A percentile compares a stretch with the other conserved stretches of the same genome.
phyloP scores from a whole-genome alignment of 92 coral and sea anemone genomes.

The Parazoanthus darwini region DNA sequence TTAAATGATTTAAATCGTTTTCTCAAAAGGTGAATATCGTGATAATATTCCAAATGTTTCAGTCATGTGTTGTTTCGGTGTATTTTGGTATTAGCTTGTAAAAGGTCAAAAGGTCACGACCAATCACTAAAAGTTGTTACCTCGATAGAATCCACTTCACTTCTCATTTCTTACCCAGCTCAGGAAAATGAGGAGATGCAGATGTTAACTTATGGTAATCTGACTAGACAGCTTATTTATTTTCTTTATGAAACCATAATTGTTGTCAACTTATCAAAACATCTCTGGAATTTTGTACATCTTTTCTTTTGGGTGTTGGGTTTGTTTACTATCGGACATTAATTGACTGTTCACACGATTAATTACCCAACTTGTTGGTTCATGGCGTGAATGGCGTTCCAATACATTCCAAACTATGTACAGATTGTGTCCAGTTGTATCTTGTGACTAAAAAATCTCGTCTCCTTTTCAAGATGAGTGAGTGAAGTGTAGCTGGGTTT shows the following conservation, averaged over 20 bases:
- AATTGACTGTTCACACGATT: not conserved
- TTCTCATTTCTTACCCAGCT: not conserved
- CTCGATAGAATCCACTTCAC: not conserved
- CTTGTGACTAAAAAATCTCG: not conserved
- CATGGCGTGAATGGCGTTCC: not conserved
- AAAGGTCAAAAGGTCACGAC: constrained; percentile 34
- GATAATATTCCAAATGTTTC: constrained; percentile 13
- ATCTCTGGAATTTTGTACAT: not conserved
- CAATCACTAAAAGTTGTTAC: not conserved
- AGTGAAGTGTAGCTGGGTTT: not conserved
- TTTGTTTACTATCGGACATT: not conserved
- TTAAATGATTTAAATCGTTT: not conserved
- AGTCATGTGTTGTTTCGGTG: not conserved
- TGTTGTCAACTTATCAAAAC: no score
- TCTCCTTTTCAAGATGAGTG: not conserved
- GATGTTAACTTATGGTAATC: no score
- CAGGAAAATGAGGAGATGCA: not conserved
- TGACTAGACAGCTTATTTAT: not conserved
- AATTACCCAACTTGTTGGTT: not conserved
- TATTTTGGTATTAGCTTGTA: not conserved
- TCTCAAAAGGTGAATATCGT: not conserved
- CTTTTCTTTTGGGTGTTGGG: not conserved
- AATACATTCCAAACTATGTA: not conserved
- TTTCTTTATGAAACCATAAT: not conserved
- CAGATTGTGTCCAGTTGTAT: not conserved